Conservation (phyloP, 2,113 vertebrate genomes). For the Coptodon bakossiorum region DNA sequence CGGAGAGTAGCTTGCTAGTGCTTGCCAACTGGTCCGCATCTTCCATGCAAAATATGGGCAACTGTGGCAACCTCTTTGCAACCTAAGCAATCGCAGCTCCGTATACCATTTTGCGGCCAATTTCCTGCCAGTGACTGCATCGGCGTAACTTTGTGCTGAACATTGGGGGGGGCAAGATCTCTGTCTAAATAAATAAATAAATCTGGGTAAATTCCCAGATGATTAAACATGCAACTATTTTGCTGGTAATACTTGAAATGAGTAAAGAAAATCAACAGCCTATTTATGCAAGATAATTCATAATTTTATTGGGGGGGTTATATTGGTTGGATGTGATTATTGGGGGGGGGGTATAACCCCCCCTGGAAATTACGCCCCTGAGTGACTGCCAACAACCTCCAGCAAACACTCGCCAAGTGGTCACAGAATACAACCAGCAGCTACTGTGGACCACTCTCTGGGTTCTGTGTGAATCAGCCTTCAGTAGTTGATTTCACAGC, state of each 20-base stretch:
- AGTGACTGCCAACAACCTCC: not conserved
- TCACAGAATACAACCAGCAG: no score
- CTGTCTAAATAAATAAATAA: not conserved
- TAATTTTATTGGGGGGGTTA: not conserved
- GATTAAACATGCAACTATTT: not conserved
- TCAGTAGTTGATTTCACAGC: not conserved
- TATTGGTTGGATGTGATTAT: fast-evolving
- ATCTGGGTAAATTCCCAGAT: not conserved
- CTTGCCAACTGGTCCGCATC: not conserved
- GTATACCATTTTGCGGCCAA: not conserved
- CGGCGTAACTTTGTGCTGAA: not conserved
- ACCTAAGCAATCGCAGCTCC: not conserved
- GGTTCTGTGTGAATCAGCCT: not conserved
- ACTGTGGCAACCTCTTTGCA: not conserved
- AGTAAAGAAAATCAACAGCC: not conserved
- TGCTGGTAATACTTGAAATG: not conserved
- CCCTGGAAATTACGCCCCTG: not conserved
- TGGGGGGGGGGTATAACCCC: fast-evolving
- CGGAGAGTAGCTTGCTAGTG: not conserved
- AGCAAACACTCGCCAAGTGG: not conserved
- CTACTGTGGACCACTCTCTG: not conserved
- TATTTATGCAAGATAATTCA: not conserved
- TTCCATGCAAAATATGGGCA: not conserved
- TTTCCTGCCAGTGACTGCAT: not conserved
- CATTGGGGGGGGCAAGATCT: not conserved